phyloP scores from a whole-genome alignment of 1,140 invertebrate species.

The Calliopsis andreniformis region DNA sequence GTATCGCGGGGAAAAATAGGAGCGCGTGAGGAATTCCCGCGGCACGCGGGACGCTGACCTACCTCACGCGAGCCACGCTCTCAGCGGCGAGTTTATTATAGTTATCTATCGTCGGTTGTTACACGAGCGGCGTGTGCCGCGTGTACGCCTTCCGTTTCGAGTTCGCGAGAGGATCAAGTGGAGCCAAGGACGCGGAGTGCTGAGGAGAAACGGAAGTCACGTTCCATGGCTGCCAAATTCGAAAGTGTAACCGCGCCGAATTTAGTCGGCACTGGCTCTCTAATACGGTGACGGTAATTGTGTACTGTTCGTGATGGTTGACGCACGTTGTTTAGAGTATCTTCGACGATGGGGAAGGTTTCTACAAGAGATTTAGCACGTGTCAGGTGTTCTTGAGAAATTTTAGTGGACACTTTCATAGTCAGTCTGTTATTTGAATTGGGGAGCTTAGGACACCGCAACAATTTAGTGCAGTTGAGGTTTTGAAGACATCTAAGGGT shows the following conservation, averaged over 20 bases:
- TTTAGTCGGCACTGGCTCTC: conserved; percentile 6
- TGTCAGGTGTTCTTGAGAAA: too few species aligned
- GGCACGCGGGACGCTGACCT: conserved; percentile 55
- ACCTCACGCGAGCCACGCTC: conserved; percentile 56
- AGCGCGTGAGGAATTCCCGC: conserved; percentile 28
- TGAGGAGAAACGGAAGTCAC: conserved; percentile 33
- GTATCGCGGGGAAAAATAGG: conserved; percentile 33
- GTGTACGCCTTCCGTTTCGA: conserved; percentile 45
- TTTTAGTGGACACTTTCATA: too few species aligned
- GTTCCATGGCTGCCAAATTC: conserved; percentile 13
- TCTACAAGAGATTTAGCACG: too few species aligned
- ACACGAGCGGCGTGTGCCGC: conserved; percentile 16
- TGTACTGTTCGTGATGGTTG: not conserved
- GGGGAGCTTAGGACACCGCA: too few species aligned
- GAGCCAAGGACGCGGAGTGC: conserved; percentile 23
- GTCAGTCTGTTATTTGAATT: too few species aligned
- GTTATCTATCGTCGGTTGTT: conserved; percentile 59
- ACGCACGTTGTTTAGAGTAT: conserved; percentile 8
- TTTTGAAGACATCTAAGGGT: too few species aligned
- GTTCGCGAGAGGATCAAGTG: conserved; percentile 23
- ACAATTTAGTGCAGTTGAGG: too few species aligned
- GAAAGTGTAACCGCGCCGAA: conserved; percentile 35
- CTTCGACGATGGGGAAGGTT: too few species aligned
- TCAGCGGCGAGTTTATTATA: conserved; percentile 53
- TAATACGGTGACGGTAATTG: not conserved